A percentile compares a stretch with the other conserved stretches of the same genome.
Evolutionary conservation across 2,113 vertebrate genomes (phyloP).

Genomic region (Microtus richardsoni): DNA sequence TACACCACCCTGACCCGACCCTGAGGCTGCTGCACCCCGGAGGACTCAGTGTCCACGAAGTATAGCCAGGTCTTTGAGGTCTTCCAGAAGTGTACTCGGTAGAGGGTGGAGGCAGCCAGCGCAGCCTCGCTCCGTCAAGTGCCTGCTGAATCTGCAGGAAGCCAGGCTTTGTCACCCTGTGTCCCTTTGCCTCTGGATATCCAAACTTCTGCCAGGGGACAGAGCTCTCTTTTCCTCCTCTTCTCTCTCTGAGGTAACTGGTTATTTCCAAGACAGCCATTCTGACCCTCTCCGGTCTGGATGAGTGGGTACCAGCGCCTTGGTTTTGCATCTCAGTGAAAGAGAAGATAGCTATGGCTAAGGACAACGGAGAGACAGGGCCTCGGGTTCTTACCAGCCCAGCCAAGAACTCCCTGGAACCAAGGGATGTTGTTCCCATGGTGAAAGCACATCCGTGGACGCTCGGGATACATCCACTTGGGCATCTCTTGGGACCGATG

Average conservation of each 20-base stretch:
- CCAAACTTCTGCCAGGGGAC: slow-evolving; percentile 61
- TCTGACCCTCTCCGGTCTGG: slow-evolving; percentile 88
- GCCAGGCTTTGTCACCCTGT: slow-evolving; percentile 22
- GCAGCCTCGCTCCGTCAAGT: slow-evolving; percentile 86
- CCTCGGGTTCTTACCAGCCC: slow-evolving; percentile 83
- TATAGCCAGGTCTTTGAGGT: slow-evolving; percentile 59
- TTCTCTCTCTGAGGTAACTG: slow-evolving; percentile 19
- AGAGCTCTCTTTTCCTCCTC: slow-evolving; percentile 72
- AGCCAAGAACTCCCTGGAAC: slow-evolving; percentile 79
- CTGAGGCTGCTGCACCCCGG: slow-evolving; percentile 68
- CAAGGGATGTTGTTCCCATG: slow-evolving; percentile 34
- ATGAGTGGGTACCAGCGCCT: slow-evolving; percentile 65
- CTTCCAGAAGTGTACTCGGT: slow-evolving; percentile 84
- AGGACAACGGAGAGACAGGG: slow-evolving; percentile 42
- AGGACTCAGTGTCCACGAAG: neutral
- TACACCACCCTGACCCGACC: slow-evolving; percentile 97
- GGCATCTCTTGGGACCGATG: slow-evolving; percentile 80
- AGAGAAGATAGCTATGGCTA: slow-evolving; percentile 26
- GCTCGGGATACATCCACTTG: neutral
- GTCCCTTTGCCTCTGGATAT: slow-evolving; percentile 69
- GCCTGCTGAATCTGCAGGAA: slow-evolving; percentile 91
- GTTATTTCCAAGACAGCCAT: slow-evolving; percentile 75
- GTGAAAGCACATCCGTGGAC: neutral
- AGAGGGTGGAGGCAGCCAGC: slow-evolving; percentile 81
- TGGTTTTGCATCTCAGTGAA: slow-evolving; percentile 30